Conservation (phyloP, 1,140 invertebrate species). For the Coenobita brevimanus region DNA sequence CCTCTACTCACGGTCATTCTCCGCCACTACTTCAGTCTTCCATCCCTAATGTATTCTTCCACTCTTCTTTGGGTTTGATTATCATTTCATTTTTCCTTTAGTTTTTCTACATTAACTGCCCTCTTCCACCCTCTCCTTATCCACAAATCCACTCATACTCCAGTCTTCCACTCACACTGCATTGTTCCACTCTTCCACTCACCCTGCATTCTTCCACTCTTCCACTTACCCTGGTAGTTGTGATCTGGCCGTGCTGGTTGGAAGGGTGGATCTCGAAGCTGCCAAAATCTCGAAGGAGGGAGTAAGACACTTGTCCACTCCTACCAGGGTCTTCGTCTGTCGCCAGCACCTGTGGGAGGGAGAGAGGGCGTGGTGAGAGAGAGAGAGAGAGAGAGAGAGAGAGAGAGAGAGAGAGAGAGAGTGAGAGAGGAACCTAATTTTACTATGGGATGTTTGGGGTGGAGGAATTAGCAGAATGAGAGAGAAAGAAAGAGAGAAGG, state of each 20-base stretch:
- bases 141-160: no score
- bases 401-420: background rate
- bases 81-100: no score
- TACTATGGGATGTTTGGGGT: no score
- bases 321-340: slow-evolving; percentile 36
- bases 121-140: slow-evolving; percentile 8
- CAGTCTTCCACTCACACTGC: background rate
- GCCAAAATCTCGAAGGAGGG: slow-evolving; percentile 33
- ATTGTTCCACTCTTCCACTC: background rate
- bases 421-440: background rate
- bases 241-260: slow-evolving; percentile 49
- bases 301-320: slow-evolving; percentile 17
- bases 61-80: no score
- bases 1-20: no score
- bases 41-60: no score
- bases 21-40: no score
- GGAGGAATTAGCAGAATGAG: no score
- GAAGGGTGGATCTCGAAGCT: slow-evolving; percentile 50
- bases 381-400: no score
- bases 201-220: background rate
- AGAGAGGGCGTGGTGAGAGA: background rate
- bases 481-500: no score
- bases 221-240: slow-evolving; percentile 51
- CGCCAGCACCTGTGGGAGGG: slow-evolving; percentile 25
- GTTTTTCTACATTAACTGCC: no score